phyloP scores from a whole-genome alignment of 2,113 vertebrate species.

The Hydrochoerus hydrochaeris region DNA sequence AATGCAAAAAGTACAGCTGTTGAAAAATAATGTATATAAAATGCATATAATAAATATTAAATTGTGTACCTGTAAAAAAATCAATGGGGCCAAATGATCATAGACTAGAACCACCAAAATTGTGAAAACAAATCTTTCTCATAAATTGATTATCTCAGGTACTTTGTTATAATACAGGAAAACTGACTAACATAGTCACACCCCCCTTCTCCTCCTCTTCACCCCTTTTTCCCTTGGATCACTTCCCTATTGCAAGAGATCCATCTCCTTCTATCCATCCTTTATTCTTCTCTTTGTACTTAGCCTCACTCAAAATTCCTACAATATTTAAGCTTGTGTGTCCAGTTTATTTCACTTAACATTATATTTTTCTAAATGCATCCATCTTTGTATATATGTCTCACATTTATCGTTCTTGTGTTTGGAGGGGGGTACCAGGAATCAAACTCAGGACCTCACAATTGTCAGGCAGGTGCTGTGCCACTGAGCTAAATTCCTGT shows the following conservation, averaged over 20 bases:
- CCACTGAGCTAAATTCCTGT: background rate
- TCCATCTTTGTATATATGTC: too few species aligned
- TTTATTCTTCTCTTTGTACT: background rate
- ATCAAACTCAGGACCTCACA: too few species aligned
- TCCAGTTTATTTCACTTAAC: background rate
- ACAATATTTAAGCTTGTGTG: background rate
- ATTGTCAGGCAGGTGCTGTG: too few species aligned
- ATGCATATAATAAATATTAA: slow-evolving; percentile 99
- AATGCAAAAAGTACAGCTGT: slow-evolving; percentile 93
- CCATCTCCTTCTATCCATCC: background rate
- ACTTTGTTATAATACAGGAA: background rate
- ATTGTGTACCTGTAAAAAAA: slow-evolving; percentile 95
- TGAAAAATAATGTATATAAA: slow-evolving; percentile 99
- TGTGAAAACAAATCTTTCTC: background rate
- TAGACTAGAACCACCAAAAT: background rate
- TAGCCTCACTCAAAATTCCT: background rate
- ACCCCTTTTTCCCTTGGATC: background rate
- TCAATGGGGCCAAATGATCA: background rate
- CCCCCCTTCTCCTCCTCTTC: background rate
- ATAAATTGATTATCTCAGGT: background rate
- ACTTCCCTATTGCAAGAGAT: background rate
- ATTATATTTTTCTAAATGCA: background rate
- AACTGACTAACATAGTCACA: background rate
- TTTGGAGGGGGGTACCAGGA: too few species aligned
- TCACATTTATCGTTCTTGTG: too few species aligned